Evolutionary conservation across 2,113 vertebrate genomes (phyloP).

Genomic region (Chamaetylas fuelleborni): DNA sequence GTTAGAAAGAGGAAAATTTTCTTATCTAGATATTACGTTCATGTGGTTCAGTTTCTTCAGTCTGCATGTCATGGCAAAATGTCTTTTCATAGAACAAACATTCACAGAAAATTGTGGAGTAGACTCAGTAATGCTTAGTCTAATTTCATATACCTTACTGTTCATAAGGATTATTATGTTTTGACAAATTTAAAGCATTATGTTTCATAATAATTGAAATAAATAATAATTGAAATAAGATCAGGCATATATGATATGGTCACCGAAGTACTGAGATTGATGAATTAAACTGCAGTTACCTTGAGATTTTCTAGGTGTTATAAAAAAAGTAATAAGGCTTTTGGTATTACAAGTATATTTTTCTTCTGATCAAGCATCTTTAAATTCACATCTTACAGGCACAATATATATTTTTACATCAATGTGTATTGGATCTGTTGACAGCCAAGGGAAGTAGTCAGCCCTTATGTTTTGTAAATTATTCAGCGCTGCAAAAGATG

Average conservation of each 20-base stretch:
- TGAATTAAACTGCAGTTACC: not conserved
- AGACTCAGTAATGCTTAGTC: not conserved
- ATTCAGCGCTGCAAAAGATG: conserved; percentile 97
- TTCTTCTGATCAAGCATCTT: not conserved
- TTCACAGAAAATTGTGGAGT: not conserved
- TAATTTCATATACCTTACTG: not conserved
- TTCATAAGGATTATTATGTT: not conserved
- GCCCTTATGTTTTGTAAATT: conserved; percentile 94
- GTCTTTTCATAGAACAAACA: not conserved
- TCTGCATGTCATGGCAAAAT: not conserved
- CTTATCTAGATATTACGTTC: not conserved
- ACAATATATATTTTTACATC: conserved; percentile 97
- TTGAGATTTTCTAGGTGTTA: not conserved
- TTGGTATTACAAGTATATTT: not conserved
- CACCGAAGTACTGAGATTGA: not conserved
- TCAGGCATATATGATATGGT: not conserved
- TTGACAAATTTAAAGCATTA: not conserved
- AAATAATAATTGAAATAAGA: not conserved
- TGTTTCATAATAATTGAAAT: not conserved
- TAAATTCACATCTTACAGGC: conserved; percentile 75
- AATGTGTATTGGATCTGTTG: conserved; percentile 91
- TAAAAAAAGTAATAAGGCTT: not conserved
- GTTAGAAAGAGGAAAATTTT: not conserved
- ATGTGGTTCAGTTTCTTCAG: not conserved
- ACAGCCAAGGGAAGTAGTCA: conserved; percentile 89